Conservation (phyloP, 2,797 vertebrate species). For the Enteromius viviparus region DNA sequence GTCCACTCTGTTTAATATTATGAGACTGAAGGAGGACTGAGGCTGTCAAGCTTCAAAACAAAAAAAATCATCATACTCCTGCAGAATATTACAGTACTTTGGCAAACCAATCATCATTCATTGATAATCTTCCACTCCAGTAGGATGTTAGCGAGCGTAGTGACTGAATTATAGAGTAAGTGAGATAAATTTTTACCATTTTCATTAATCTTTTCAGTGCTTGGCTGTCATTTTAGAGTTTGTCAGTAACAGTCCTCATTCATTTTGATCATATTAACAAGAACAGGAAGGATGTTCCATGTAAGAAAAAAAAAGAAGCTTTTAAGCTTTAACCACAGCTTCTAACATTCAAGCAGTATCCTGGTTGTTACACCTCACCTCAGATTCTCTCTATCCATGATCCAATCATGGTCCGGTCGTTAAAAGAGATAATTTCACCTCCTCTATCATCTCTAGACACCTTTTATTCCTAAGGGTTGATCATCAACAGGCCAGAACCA, state of each 20-base stretch:
- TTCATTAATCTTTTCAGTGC: background rate
- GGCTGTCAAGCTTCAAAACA: constrained; percentile 1
- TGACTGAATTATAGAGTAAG: background rate
- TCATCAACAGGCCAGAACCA: constrained; percentile 17
- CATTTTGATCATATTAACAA: constrained; percentile 5
- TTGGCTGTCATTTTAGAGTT: background rate
- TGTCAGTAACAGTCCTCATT: background rate
- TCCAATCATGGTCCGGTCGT: background rate
- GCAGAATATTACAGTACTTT: background rate
- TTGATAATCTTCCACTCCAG: background rate
- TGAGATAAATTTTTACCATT: background rate
- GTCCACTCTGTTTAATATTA: constrained; percentile 3
- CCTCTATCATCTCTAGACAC: background rate
- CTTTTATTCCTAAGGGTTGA: constrained; percentile 10
- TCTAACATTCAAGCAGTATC: background rate
- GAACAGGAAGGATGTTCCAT: background rate
- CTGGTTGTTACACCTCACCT: background rate
- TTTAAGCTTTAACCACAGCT: background rate
- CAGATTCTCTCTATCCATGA: constrained; percentile 8
- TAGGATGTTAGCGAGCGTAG: background rate
- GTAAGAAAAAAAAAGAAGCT: background rate
- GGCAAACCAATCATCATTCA: background rate
- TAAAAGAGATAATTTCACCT: background rate
- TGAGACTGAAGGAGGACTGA: background rate
- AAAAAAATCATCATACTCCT: background rate